phyloP scores from a whole-genome alignment of 2,888 invertebrate species.

The Lepetodrilus schrolli region DNA sequence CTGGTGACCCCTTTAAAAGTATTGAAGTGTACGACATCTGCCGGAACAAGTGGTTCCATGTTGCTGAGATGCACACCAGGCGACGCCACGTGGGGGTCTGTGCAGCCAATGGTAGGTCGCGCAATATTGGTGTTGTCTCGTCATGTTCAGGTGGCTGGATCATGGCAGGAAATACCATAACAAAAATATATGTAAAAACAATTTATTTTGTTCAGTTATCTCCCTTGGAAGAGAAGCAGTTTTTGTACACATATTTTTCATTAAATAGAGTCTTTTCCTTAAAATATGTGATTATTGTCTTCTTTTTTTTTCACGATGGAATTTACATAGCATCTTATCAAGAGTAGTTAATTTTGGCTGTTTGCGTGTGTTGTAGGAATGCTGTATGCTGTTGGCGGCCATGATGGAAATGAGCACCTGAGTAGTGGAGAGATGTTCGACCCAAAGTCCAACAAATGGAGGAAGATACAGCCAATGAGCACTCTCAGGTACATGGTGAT shows the following conservation, averaged over 20 bases:
- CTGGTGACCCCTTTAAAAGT: constrained; percentile 76
- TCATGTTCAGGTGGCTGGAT: no score
- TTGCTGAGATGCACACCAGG: constrained; percentile 76
- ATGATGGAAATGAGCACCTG: constrained; percentile 77
- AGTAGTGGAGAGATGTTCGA: constrained; percentile 76
- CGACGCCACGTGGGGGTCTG: constrained; percentile 77
- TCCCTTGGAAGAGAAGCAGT: no score
- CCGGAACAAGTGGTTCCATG: constrained; percentile 75
- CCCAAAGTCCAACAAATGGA: constrained; percentile 75
- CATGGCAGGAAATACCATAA: no score
- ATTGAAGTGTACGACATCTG: constrained; percentile 77
- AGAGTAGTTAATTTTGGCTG: no score
- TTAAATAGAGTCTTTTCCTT: no score
- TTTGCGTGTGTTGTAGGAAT: constrained; percentile 57
- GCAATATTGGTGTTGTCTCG: neutral
- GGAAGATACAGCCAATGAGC: constrained; percentile 73
- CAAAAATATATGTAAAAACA: no score
- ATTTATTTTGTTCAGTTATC: no score
- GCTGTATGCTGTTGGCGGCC: constrained; percentile 77
- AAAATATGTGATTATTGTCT: no score
- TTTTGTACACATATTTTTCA: no score
- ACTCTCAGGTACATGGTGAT: constrained; percentile 66
- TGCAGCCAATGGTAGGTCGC: constrained; percentile 70
- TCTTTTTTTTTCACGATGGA: no score
- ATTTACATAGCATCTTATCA: no score